Evolutionary conservation across 1,140 invertebrate species (phyloP).

Genomic region (Yoshiicerus persimilis): DNA sequence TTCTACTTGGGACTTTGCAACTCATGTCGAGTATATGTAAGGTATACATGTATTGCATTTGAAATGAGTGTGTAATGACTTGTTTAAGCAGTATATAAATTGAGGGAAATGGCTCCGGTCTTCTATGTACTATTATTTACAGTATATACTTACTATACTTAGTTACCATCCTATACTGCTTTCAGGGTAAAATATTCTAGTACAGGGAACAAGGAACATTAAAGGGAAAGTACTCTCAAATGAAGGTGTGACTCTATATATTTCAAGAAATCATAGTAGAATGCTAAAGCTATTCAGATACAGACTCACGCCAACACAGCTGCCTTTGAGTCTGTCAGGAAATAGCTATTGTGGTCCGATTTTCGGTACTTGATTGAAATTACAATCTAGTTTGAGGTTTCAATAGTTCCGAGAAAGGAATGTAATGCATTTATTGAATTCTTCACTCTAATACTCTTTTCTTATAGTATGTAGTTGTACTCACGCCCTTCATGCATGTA

Average conservation of each 20-base stretch:
- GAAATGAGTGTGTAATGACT: constrained; percentile 14
- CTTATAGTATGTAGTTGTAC: neutral
- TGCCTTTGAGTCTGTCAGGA: neutral
- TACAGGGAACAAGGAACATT: neutral
- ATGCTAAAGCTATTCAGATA: neutral
- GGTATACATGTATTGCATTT: neutral
- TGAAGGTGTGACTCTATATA: neutral
- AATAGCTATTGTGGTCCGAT: neutral
- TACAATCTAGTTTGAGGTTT: neutral
- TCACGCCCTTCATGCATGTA: neutral
- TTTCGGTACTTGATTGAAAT: neutral
- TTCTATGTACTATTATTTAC: neutral
- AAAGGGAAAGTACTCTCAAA: neutral
- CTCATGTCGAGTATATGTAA: too few relatives aligned
- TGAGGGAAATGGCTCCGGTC: neutral
- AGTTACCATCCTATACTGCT: neutral
- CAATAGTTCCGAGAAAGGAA: neutral
- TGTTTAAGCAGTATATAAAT: constrained; percentile 22
- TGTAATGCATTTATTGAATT: neutral
- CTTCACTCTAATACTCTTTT: neutral
- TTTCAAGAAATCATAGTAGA: neutral
- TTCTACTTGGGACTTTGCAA: neutral
- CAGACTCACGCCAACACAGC: neutral
- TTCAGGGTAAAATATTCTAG: neutral
- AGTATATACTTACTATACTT: neutral